Evolutionary conservation across 2,113 vertebrate genomes (phyloP).

Genomic region (Cichladusa arquata): DNA sequence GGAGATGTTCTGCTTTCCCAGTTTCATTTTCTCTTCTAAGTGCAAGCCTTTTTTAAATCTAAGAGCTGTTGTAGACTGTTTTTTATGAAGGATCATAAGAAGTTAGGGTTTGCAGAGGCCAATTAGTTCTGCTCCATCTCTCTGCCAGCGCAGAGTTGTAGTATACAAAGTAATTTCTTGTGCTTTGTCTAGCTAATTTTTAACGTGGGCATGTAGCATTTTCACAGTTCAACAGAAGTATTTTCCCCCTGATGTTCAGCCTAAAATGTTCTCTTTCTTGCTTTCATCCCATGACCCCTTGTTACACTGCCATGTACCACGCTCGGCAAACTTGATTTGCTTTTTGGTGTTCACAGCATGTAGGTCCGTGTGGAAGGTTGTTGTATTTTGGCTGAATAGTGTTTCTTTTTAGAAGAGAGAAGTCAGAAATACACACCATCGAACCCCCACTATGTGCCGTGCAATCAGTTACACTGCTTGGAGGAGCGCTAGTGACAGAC

Average conservation of each 20-base stretch:
- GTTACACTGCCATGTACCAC: not conserved
- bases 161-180: not conserved
- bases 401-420: conserved; percentile 14
- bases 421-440: not conserved
- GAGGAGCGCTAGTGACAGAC: not conserved
- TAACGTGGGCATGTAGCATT: not conserved
- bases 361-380: conserved; percentile 24
- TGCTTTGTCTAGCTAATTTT: conserved; percentile 58
- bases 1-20: conserved; percentile 23
- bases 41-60: conserved; percentile 13
- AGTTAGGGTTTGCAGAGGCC: conserved; percentile 24
- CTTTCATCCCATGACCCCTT: conserved; percentile 43
- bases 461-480: conserved; percentile 36
- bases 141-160: not conserved
- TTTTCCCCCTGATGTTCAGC: not conserved
- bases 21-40: conserved; percentile 6
- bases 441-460: not conserved
- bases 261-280: conserved; percentile 36
- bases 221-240: conserved; percentile 12
- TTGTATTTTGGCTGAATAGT: conserved; percentile 9
- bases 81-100: conserved; percentile 35
- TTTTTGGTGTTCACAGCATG: conserved; percentile 50
- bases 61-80: not conserved
- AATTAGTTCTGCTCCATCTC: conserved; percentile 61
- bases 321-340: not conserved